Evolutionary conservation across 2,113 vertebrate genomes (phyloP), one percentile per base, ranked within the genome.

Genomic region (Paralichthys olivaceus): DNA sequence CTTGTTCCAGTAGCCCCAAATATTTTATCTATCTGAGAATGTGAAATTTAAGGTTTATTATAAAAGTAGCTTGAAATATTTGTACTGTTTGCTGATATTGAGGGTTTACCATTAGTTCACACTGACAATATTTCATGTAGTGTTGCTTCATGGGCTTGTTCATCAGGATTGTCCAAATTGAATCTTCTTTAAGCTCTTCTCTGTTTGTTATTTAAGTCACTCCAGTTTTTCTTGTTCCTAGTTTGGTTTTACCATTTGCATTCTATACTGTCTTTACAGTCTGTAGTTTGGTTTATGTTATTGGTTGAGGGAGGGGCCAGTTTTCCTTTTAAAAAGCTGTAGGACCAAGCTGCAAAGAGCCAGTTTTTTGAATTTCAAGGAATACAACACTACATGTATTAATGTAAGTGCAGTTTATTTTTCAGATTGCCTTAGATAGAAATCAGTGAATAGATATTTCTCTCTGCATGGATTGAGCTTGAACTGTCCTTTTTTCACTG

Each of bases 401-500:
- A n/a, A 92, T 90, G 91, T 92, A 70, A 90, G 91, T 89, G 81
- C 19, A 32, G 3, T 45, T 66, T n/a, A 23, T 5, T 68, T 34
- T 47, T 3, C 7, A 66, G n/a, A 20, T 57, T 15, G 43, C 65
- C 29, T 66, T 62, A 2, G 8, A 61, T 17, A 0, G 1, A 58
- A 72, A 56, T 59, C 22, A 63, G 19, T 32, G 2, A 26, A 65
- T 23, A 37, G 2, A 60, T 2, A 54, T 47, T 4, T 51, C 3
- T 45, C 4, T 1, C 4, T 49, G 2, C 5, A 32, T 32, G 7
- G 47, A 19, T 4, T 45, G 4, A 37, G 1, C 19, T 28, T 29
- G 26, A 57, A 15, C 17, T 4, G 7, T 65, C 6, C 2, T 58
- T 6, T 79, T 70, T 58, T 58, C n/a, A 12, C 1, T 51, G 32